Percentiles rank a stretch among this genome's conserved stretches.
Evolutionary conservation across 2,113 vertebrate genomes (phyloP).

Genomic region (Melanerpes formicivorus): DNA sequence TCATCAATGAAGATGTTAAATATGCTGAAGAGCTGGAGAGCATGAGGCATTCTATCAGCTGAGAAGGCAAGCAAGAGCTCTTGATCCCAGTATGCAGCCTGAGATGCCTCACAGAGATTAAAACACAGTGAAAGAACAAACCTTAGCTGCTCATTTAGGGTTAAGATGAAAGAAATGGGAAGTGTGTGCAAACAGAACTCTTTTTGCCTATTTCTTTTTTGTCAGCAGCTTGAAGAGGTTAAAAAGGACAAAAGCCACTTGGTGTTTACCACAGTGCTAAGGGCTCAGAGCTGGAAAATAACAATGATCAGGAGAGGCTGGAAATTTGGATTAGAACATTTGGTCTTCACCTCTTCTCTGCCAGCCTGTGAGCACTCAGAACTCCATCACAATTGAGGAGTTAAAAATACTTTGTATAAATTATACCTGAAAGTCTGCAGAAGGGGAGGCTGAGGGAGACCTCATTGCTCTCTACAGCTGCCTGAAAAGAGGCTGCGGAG

Average conservation of each 20-base stretch:
- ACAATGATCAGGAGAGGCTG: background rate
- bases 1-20: background rate
- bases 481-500: too few relatives aligned
- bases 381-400: background rate
- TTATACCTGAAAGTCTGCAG: background rate
- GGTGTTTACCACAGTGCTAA: background rate
- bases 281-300: background rate
- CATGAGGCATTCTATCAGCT: background rate
- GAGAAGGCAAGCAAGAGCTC: background rate
- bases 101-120: background rate
- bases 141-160: background rate
- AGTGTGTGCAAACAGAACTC: background rate
- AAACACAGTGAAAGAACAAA: background rate
- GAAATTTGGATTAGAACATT: background rate
- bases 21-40: background rate
- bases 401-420: background rate
- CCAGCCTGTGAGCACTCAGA: background rate
- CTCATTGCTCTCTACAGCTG: too few relatives aligned
- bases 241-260: background rate
- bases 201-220: background rate
- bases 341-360: background rate
- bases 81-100: background rate
- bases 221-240: background rate
- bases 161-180: background rate
- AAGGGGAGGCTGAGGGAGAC: too few relatives aligned